Conservation (phyloP, 2,888 invertebrate genomes). For the Uropetala carovei region DNA sequence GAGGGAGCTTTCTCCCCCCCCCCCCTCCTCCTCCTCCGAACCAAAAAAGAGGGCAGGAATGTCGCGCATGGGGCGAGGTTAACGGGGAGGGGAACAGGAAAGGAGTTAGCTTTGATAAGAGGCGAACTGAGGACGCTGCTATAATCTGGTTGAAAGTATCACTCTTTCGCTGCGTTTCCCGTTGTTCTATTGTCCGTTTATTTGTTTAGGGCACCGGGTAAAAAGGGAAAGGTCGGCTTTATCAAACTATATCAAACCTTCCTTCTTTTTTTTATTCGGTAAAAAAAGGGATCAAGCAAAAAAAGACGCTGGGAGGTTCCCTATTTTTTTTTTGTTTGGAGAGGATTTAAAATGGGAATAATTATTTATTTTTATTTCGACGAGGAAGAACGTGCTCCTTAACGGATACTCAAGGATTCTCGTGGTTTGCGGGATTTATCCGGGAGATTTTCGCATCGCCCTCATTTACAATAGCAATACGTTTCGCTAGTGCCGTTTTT, state of each 20-base stretch:
- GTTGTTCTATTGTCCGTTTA: background rate
- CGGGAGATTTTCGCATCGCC: no score
- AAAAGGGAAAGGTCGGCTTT: background rate
- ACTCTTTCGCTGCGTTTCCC: background rate
- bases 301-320: background rate
- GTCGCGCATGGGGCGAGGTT: background rate
- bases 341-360: background rate
- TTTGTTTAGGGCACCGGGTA: background rate
- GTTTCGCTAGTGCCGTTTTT: no score
- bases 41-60: conserved; percentile 1
- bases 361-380: no score
- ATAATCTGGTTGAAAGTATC: conserved; percentile 30
- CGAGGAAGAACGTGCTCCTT: no score
- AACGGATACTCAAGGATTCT: no score
- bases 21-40: no score
- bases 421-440: no score
- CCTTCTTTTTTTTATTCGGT: background rate
- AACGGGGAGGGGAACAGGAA: no score
- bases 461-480: no score
- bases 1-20: background rate
- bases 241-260: background rate
- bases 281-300: background rate
- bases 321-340: background rate
- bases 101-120: background rate
- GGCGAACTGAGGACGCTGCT: background rate